Evolutionary conservation across 2,113 vertebrate genomes (phyloP).

Genomic region (Ploceus nigricollis): DNA sequence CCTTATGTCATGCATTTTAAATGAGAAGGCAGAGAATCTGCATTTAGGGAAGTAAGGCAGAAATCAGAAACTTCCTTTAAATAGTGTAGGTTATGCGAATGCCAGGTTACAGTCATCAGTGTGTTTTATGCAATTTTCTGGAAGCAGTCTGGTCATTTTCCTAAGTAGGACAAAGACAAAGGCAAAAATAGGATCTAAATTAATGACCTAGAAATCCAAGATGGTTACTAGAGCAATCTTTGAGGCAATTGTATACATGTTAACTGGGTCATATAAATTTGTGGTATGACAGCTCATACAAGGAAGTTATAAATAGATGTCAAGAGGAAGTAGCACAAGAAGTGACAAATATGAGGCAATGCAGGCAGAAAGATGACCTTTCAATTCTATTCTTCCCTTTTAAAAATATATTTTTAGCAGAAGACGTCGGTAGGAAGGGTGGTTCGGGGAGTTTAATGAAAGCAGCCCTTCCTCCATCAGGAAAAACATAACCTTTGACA

Average conservation of each 20-base stretch:
- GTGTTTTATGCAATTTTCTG: neutral
- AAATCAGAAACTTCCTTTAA: neutral
- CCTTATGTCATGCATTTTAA: neutral
- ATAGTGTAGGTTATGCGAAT: neutral
- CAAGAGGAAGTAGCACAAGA: slow-evolving; percentile 12
- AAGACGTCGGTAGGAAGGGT: neutral
- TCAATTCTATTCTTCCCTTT: neutral
- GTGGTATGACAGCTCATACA: slow-evolving; percentile 42
- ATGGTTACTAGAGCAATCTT: slow-evolving; percentile 6
- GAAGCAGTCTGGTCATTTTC: neutral
- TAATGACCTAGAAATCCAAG: slow-evolving; percentile 26
- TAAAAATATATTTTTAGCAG: neutral
- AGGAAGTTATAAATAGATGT: slow-evolving; percentile 42
- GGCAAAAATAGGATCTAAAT: slow-evolving; percentile 25
- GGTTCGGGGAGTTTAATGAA: neutral
- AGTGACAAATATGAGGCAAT: neutral
- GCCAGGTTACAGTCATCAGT: neutral
- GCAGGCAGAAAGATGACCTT: neutral
- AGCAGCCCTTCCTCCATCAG: neutral
- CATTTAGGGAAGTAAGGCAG: neutral
- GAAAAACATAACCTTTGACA: neutral
- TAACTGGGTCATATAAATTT: slow-evolving; percentile 32
- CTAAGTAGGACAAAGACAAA: neutral
- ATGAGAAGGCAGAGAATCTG: neutral
- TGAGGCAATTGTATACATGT: neutral